Base-by-base conservation (phyloP, 1,140 invertebrate genomes). In the Cheumatopsyche charites region DNA sequence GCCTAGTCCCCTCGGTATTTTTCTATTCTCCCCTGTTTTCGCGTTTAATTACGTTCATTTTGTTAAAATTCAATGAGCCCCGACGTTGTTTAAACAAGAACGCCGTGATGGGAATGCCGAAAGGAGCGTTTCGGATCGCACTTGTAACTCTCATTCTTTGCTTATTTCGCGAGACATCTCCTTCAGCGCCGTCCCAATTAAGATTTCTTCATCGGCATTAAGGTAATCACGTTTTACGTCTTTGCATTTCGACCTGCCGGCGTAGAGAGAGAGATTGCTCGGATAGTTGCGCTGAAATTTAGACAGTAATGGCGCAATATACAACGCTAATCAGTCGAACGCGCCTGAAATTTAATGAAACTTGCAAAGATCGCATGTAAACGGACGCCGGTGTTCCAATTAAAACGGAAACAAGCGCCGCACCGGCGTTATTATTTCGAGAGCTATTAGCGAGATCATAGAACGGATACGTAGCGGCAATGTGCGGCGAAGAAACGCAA, bases 51-150 rank as follows among this genome's bases (percentile, higher is more conserved):
- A 75, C 62, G 65, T 71, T 71, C 67, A 67, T 75, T 73, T 72
- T 72, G 71, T 71, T 75, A 73, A 75, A 75, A 75, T 75, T 75
- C 71, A 75, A 75, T 75, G 73, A 75, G 70, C 49, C 49, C 61
- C 69, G 29, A 42, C 70, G 61, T 70, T 70, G 61, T 67, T 69
- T 71, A 66, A 71, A 74, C 69, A 65, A 52, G 61, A 47, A 25
- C n/a, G 67, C 67, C 70, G 73, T 67, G 73, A 72, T 70, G 73
- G 29, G 70, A 75, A 61, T 70, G 13, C 19, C 15, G n/a, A 45
- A 42, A 45, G 41, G 7, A 21, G 36, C 25, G 23, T 58, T 70
- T 63, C 23, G 62, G 55, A 70, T 70, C 52, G 71, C 45, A 62
- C 43, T 72, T 29, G 36, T 67, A 71, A 73, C 62, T 70, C 67